Base-by-base conservation (phyloP, 2,888 invertebrate species). In the Electrophaes corylata region DNA sequence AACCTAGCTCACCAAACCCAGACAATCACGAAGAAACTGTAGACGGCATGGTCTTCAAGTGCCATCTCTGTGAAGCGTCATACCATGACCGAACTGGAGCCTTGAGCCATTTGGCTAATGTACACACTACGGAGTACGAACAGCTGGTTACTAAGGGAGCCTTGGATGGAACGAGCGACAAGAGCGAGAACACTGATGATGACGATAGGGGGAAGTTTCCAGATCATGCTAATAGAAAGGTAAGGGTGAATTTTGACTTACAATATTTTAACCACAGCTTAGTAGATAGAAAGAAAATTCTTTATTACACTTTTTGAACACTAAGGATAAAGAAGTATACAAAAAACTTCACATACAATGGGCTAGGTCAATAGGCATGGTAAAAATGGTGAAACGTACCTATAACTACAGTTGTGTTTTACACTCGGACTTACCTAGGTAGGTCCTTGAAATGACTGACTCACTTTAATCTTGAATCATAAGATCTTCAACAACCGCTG, bases 61-160 rank as follows among this genome's bases (percentile, higher is more conserved):
- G 98, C 77, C 98, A 98, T 85, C 91, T 98, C 0, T 98, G 98
- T 81, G 98, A 98, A 72, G 95, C 94, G 6, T 96, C 97, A 0
- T 98, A 96, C 75, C 93, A 94, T 0, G 96, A 96, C 40, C 92
- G 98, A 2, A 93, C 94, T 59, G 96, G 95, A 14, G 96, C 97
- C 18, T 86, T 98, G 60, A 95, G 95, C 26, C 98, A 98, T 76
- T 95, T 98, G 68, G 95, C 95, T 65, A 91, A 94, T 18, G 91
- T 92, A 39, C 98, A 98, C 75, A 85, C 94, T 0, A 91, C 94
- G 4, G 97, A 97, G 67, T 98, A 96, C 78, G 95, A 95, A 33
- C 92, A 96, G 64, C 88, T 98, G n/a, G 93, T 97, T 75, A 94
- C 95, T 61, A 97, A 97, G 73, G 96, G 96, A 0, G 96, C 96